phyloP scores from a whole-genome alignment of 2,888 invertebrate species.

The Brachyptera risi region DNA sequence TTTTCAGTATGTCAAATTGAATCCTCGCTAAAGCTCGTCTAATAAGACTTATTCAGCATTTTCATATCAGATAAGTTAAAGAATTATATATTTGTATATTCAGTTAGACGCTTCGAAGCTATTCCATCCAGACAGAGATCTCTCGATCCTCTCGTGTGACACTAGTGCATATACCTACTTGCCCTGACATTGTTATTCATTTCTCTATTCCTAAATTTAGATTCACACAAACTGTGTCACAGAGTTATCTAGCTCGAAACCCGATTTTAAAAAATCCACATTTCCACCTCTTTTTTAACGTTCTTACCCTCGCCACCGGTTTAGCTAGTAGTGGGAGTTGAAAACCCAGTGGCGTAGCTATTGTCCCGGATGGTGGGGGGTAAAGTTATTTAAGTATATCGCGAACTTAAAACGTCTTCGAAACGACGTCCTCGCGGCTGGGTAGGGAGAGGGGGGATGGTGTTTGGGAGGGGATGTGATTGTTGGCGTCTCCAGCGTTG shows the following conservation, averaged over 20 bases:
- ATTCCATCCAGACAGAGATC: no score
- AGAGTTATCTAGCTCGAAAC: neutral
- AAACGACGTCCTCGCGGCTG: slow-evolving; percentile 11
- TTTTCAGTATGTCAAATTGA: no score
- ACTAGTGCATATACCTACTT: no score
- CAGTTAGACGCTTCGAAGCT: no score
- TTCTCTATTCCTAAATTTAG: neutral
- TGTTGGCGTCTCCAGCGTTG: neutral
- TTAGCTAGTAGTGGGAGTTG: neutral
- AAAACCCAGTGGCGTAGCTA: neutral
- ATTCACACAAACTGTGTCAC: neutral
- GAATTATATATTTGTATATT: no score
- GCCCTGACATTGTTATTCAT: neutral
- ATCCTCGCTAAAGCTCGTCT: no score
- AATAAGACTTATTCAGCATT: no score
- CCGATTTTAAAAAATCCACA: neutral
- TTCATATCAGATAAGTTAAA: no score
- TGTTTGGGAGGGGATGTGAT: no score
- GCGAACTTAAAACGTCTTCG: slow-evolving; percentile 29
- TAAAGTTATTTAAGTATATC: slow-evolving; percentile 23
- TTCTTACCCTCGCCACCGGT: no score
- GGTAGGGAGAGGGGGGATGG: slow-evolving; percentile 21
- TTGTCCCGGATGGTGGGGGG: slow-evolving; percentile 5
- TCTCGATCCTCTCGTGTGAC: no score
- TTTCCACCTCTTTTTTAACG: no score